phyloP scores from a whole-genome alignment of 2,113 vertebrate species.

The Herpailurus yagouaroundi region DNA sequence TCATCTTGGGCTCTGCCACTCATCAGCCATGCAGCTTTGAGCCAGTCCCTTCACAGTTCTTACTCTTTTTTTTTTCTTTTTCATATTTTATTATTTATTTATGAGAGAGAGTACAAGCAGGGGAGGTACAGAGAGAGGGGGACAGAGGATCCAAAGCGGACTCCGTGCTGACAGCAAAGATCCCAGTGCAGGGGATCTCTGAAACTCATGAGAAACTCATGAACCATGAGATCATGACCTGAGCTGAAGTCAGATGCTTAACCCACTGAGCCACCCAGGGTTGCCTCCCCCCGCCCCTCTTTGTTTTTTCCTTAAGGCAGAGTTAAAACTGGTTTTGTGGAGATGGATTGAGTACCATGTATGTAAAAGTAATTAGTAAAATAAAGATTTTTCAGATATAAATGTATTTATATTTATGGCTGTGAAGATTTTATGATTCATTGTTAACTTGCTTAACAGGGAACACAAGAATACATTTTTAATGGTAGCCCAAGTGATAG shows the following conservation, averaged over 20 bases:
- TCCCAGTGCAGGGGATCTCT: too few species aligned
- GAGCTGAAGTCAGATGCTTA: too few species aligned
- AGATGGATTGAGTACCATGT: not conserved
- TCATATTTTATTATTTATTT: too few species aligned
- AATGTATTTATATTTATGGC: conserved; percentile 1
- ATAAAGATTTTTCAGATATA: not conserved
- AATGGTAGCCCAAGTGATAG: not conserved
- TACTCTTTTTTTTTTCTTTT: not conserved
- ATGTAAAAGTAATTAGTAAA: conserved; percentile 33
- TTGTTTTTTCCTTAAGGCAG: not conserved
- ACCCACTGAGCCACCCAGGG: too few species aligned
- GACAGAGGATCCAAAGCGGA: too few species aligned
- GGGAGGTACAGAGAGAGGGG: too few species aligned
- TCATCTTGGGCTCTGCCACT: not conserved
- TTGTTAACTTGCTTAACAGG: not conserved
- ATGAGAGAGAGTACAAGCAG: too few species aligned
- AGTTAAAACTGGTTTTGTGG: not conserved
- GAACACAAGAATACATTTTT: not conserved
- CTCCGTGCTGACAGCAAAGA: too few species aligned
- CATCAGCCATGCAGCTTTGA: not conserved
- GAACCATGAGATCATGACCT: too few species aligned
- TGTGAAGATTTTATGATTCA: conserved; percentile 22
- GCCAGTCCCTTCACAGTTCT: not conserved
- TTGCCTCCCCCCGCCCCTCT: too few species aligned
- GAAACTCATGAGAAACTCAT: too few species aligned